Evolutionary conservation across 2,113 vertebrate species (phyloP), one percentile per base, ranked within the genome.

Genomic region (Motacilla tschutschensis): DNA sequence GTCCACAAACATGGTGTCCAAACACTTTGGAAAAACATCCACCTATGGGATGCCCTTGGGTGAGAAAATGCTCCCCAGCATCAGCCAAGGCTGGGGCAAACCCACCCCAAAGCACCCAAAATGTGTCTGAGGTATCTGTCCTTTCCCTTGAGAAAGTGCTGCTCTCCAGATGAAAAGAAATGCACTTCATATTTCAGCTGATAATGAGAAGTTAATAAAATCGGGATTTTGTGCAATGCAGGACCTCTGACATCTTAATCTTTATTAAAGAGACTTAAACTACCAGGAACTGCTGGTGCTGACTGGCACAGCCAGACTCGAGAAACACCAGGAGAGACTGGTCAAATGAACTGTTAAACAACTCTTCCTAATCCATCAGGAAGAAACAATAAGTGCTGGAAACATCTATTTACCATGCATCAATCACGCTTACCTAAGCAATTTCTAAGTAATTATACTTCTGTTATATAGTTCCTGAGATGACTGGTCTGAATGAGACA

Each of bases 241-340:
- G 95, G 96, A 97, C 97, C 97, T 98, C 97, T 98, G 98, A 99
- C 98, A 98, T 98, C 98, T 99, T 99, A 99, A 99, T 99, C 99
- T 99, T 98, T 97, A 99, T 99, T 99, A 99, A 98, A 98, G 98
- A 97, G 98, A 97, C 98, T 98, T 98, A 98, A 97, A 98, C 98
- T 96, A 96, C 97, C 94, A 97, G 94, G 97, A 96, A 88, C 96
- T 95, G 96, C 96, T 97, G 93, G 97, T 96, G 95, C 97, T 93
- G 97, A 97, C 98, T 97, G 95, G 98, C 98, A 97, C 98, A 97
- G 97, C 96, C 95, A 94, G 97, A 92, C 55, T 75, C 93, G 43
- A 59, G 91, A 90, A 93, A 94, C 92, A 95, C 87, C 82, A 51
- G 93, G 89, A 88, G 85, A 96, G 96, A 95, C 97, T 95, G 96